Evolutionary conservation across 2,113 vertebrate species (phyloP), one percentile per base, ranked within the genome.

Genomic region (Baryphthengus martii): DNA sequence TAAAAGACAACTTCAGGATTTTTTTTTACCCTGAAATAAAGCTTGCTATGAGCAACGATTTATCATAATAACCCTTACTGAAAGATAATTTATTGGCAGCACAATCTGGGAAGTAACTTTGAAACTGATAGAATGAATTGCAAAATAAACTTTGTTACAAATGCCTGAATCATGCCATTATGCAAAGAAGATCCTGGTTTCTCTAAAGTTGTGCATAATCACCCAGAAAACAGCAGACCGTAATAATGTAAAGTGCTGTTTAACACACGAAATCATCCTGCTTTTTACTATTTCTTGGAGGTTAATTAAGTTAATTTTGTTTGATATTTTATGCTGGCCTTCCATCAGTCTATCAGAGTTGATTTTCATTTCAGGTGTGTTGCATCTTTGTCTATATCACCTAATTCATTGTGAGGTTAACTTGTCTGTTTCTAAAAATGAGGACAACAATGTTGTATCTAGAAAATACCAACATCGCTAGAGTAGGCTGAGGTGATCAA

Each of bases 261-360:
- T 77, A 91, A 47, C 80, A 87, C 73, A 73, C 8, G 6, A 90
- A 92, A 67, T 91, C 6, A 47, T 47, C 12, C 45, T 74, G 40
- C 13, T 68, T 71, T 90, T 88, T 73, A 73, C 58, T 76, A 25
- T 53, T 81, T 45, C 74, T 55, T 89, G 61, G 81, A 89, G 70
- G 87, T 84, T 87, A 92, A 92, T 92, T 82, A 68, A 42, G 29
- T 56, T 92, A 80, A 88, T 77, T 84, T 76, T 88, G 58, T 77
- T 88, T 73, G 21, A 14, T 74, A 53, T 87, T 77, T 92, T 84
- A 62, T 74, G 45, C 23, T 66, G 37, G 7, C 31, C 44, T 37
- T 76, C 59, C n/a, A 37, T 80, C 70, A 89, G 3, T 33, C 55
- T 84, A 4, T 66, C 39, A 53, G 23, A 39, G 62, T 63, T 91